These are phyloP conservation scores for Condylura cristata DNA, from an alignment of 2,113 vertebrate species.

Conservation along the genomic window DNA sequence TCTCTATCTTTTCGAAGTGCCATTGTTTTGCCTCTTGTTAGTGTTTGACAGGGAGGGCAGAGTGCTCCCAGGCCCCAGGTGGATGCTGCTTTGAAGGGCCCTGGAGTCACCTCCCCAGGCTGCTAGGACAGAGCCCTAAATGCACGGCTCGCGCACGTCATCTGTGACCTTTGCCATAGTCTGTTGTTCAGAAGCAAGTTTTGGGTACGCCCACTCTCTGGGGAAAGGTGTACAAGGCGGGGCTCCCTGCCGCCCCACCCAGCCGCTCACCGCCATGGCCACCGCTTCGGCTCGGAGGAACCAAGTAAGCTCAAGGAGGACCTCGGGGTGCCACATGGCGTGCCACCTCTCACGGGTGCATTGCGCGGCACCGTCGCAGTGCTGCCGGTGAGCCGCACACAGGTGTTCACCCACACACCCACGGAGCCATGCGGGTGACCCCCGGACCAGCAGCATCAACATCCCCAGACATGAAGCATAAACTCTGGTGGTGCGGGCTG, in stretches of 20 bases:
- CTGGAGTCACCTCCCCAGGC: not conserved
- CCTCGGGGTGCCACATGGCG: not conserved
- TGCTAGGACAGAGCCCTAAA: not conserved
- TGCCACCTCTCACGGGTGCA: too few relatives aligned
- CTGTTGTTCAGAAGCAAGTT: not conserved
- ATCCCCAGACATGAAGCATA: not conserved
- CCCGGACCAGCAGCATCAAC: not conserved
- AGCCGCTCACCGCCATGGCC: not conserved
- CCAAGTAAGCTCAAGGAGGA: not conserved
- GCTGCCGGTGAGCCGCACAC: not conserved
- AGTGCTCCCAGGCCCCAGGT: too few relatives aligned
- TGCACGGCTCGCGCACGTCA: too few relatives aligned
- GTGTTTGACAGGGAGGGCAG: too few relatives aligned
- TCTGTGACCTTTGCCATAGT: not conserved
- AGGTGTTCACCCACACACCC: not conserved
- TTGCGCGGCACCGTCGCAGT: not conserved
- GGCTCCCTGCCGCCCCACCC: not conserved
- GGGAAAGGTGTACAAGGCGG: not conserved
- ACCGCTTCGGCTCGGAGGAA: not conserved
- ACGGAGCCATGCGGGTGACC: not conserved
- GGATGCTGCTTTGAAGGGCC: too few relatives aligned
- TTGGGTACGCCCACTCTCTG: not conserved
- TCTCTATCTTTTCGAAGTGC: not conserved
- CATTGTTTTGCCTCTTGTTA: too few relatives aligned
- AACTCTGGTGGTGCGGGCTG: too few relatives aligned